Percentiles rank a stretch among this genome's conserved stretches.
These are phyloP conservation scores for Lasiurus borealis DNA, from an alignment of 2,113 vertebrate species.

Conservation along the genomic window DNA sequence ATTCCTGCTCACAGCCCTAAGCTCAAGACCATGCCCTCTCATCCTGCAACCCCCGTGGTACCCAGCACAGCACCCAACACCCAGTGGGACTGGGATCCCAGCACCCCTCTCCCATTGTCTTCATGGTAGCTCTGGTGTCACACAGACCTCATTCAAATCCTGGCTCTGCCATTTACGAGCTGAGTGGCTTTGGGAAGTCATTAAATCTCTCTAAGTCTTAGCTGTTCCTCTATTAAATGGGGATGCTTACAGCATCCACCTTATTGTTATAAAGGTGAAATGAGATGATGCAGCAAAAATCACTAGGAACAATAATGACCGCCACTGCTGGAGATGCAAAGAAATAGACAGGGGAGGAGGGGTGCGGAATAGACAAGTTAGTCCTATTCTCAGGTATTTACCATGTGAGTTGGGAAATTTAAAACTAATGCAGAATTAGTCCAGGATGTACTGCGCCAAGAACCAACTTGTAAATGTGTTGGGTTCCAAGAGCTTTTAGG, in stretches of 20 bases:
- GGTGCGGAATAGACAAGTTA: background rate
- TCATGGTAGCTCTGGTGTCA: background rate
- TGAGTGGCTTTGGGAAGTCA: background rate
- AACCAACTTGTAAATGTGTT: slow-evolving; percentile 50
- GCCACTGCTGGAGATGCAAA: background rate
- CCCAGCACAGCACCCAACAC: background rate
- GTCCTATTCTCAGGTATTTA: background rate
- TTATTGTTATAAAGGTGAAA: background rate
- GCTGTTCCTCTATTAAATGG: background rate
- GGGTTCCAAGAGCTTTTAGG: slow-evolving; percentile 29
- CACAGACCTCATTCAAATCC: background rate
- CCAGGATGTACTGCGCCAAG: background rate
- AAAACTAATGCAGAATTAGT: slow-evolving; percentile 11
- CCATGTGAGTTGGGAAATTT: background rate
- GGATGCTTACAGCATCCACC: background rate
- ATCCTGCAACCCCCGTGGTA: background rate
- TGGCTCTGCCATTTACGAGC: background rate
- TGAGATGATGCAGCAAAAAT: background rate
- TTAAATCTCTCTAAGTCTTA: background rate
- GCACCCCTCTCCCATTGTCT: background rate
- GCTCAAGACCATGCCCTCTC: background rate
- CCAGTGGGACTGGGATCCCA: background rate
- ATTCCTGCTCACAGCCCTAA: background rate
- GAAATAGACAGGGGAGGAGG: too few relatives aligned
- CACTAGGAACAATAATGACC: background rate